Evolutionary conservation across 2,888 invertebrate species (phyloP).

Genomic region (Deilephila porcellus): DNA sequence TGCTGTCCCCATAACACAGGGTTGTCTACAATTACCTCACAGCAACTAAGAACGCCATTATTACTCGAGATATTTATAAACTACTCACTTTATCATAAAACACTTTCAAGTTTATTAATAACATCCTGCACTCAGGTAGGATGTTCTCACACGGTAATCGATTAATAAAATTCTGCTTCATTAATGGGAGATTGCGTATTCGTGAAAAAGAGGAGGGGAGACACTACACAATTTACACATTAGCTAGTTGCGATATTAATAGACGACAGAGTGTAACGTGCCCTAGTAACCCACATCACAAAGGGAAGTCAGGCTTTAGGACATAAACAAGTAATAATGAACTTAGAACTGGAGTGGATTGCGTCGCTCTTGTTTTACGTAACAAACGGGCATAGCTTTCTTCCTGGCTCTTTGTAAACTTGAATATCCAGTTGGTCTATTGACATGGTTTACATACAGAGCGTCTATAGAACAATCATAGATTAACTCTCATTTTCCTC

Average conservation of each 20-base stretch:
- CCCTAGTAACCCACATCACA: neutral
- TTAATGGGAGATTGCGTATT: neutral
- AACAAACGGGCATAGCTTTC: neutral
- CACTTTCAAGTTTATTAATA: neutral
- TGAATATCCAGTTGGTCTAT: neutral
- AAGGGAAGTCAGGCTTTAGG: constrained; percentile 14
- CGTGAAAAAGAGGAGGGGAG: neutral
- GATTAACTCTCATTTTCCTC: neutral
- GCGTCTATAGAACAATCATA: neutral
- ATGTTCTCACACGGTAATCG: neutral
- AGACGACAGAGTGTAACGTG: constrained; percentile 11
- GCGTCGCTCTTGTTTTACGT: neutral
- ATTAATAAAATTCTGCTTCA: neutral
- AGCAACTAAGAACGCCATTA: neutral
- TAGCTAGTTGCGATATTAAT: neutral
- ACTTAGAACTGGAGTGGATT: constrained; percentile 8
- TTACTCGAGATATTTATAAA: neutral
- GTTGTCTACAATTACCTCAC: no score
- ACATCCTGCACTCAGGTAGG: neutral
- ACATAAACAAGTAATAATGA: constrained; percentile 23
- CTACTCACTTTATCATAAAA: neutral
- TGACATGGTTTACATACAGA: neutral
- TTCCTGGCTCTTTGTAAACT: constrained; percentile 9
- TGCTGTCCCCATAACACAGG: no score
- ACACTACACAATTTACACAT: neutral